These are phyloP conservation scores for Drosophila aff. DNA, from an alignment of 1,140 invertebrate species.

Conservation along the genomic window DNA sequence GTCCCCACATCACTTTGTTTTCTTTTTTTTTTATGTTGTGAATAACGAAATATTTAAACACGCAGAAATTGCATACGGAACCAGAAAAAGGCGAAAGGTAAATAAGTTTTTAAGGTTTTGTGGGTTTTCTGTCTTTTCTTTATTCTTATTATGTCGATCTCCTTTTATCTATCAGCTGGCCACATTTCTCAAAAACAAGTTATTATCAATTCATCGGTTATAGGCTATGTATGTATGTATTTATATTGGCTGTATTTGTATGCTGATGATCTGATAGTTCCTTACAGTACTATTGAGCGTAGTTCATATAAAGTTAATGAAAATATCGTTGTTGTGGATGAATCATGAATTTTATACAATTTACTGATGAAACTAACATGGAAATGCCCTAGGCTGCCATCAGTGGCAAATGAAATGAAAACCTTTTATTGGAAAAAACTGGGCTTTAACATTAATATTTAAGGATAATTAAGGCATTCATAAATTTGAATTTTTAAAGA, in stretches of 20 bases:
- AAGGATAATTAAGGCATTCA: neutral
- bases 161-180: neutral
- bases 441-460: neutral
- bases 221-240: neutral
- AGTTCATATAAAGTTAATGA: neutral
- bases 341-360: neutral
- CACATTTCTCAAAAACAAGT: conserved; percentile 12
- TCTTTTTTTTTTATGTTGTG: conserved; percentile 14
- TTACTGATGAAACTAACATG: neutral
- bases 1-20: conserved; percentile 3
- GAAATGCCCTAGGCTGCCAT: neutral
- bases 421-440: neutral
- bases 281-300: neutral
- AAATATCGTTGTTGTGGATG: neutral
- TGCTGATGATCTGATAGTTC: neutral
- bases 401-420: neutral
- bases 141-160: neutral
- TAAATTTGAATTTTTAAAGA: neutral
- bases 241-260: neutral
- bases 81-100: conserved; percentile 64
- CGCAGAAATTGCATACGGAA: conserved; percentile 35
- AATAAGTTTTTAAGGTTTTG: conserved; percentile 31
- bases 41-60: conserved; percentile 4
- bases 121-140: conserved; percentile 1
- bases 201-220: conserved; percentile 7